Percentiles rank a stretch among this genome's conserved stretches.
phyloP scores from a whole-genome alignment of 23 tunicate genomes.

The Trididemnum miniatum region DNA sequence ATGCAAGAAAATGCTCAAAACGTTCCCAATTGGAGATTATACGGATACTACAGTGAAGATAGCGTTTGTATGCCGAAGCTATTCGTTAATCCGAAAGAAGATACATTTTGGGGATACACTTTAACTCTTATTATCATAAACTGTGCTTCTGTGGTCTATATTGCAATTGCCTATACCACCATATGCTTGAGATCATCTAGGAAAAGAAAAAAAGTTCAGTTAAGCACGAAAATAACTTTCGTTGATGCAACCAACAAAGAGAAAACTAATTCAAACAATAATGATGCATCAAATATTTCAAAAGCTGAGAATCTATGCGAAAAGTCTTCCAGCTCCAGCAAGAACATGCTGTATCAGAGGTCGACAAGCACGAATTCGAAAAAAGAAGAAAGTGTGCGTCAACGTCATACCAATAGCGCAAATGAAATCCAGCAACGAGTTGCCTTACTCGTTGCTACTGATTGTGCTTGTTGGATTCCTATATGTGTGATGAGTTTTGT shows the following conservation, averaged over 20 bases:
- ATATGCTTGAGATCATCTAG: constrained; percentile 43
- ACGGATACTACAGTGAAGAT: constrained; percentile 84
- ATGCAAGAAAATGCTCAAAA: constrained; percentile 26
- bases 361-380: neutral
- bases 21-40: constrained; percentile 69
- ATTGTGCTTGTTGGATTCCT: constrained; percentile 84
- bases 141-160: constrained; percentile 62
- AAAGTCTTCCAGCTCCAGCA: neutral
- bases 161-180: constrained; percentile 43
- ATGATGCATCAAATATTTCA: neutral
- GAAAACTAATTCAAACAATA: neutral
- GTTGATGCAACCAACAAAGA: neutral
- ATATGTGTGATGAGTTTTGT: constrained; percentile 73
- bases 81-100: constrained; percentile 43
- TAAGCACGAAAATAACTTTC: neutral
- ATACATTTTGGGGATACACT: constrained; percentile 64
- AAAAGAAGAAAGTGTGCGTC: neutral
- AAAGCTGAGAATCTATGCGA: neutral
- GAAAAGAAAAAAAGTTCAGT: neutral
- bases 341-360: neutral
- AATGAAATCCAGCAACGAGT: constrained; percentile 71
- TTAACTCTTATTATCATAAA: constrained; percentile 37
- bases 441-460: constrained; percentile 66
- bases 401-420: neutral
- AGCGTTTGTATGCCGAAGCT: constrained; percentile 87